Evolutionary conservation across 2,888 invertebrate species (phyloP), one percentile per base, ranked within the genome.

Genomic region (Hypomecis atomaria): DNA sequence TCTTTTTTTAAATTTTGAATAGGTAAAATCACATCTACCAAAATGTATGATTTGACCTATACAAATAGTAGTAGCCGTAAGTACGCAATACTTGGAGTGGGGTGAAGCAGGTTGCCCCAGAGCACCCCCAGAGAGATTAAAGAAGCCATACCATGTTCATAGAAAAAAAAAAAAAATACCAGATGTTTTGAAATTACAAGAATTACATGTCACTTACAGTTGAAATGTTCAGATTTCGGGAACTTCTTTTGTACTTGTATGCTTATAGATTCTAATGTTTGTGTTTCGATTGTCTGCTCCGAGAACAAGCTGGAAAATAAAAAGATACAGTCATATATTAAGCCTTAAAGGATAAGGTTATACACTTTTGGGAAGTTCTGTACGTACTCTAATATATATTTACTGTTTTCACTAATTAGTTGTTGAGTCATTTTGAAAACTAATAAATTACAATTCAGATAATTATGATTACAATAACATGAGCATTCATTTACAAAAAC

Each of bases 211-310:
- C 75, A 91, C 89, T 87, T 83, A 95, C 95, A 90, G 89, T 96
- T 97, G 80, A 96, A 97, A 83, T 96, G 95, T 77, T 97, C 97
- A 58, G 95, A 94, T 83, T 95, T 95, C 33, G 95, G 94, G 84
- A 98, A 97, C 73, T 95, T 94, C 81, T 96, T 96, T 81, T 96
- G 96, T 47, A 97, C 93, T 79, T 96, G 96, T 73, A 94, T 93
- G 57, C 96, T 95, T 76, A 98, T 94, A 49, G 94, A 94, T 78
- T 98, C 98, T 80, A 98, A 92, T 37, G 95, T 95, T 82, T 96
- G 96, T 62, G 94, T 94, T 82, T 96, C 96, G 38, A 96, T 94
- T 65, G 95, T 95, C 83, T 95, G 95, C 80, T 96, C 95, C 68
- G 95, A 95, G 76, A 96, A 93, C 77, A 96, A 93, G 80, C 96